phyloP scores from a whole-genome alignment of 2,113 vertebrate species.

The Dicaeum eximium region DNA sequence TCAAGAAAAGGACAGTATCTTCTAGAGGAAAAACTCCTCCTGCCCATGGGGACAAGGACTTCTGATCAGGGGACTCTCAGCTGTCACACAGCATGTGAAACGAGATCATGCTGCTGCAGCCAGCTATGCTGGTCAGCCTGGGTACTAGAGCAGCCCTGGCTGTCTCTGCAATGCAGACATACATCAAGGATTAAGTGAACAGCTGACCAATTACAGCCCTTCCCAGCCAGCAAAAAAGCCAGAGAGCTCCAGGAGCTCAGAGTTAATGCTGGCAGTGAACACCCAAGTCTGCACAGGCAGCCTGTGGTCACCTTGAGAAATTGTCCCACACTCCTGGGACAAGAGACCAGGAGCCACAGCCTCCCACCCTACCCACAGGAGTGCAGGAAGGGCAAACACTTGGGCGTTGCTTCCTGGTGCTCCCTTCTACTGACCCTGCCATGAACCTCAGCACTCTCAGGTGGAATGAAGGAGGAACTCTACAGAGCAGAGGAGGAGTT shows the following conservation, averaged over 20 bases:
- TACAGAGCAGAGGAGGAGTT: neutral
- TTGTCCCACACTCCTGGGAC: neutral
- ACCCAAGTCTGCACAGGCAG: neutral
- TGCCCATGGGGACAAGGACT: neutral
- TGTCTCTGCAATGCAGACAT: conserved; percentile 58
- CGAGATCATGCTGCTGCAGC: neutral
- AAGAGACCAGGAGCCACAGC: neutral
- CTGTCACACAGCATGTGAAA: neutral
- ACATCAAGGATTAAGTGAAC: conserved; percentile 28
- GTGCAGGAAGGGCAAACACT: neutral
- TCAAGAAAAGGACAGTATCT: neutral
- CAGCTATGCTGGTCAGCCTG: conserved; percentile 17
- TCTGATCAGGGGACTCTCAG: neutral
- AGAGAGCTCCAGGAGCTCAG: neutral
- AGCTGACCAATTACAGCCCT: conserved; percentile 47
- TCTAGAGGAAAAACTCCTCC: neutral
- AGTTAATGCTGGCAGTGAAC: neutral
- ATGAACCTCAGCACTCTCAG: neutral
- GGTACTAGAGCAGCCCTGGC: neutral
- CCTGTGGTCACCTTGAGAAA: conserved; percentile 24
- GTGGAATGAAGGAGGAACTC: neutral
- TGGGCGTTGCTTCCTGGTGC: neutral
- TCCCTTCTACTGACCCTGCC: neutral
- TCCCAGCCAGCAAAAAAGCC: neutral
- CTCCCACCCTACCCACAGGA: neutral